Evolutionary conservation across 2,888 invertebrate genomes (phyloP), one percentile per base, ranked within the genome.

Genomic region (Chironomus tentans): DNA sequence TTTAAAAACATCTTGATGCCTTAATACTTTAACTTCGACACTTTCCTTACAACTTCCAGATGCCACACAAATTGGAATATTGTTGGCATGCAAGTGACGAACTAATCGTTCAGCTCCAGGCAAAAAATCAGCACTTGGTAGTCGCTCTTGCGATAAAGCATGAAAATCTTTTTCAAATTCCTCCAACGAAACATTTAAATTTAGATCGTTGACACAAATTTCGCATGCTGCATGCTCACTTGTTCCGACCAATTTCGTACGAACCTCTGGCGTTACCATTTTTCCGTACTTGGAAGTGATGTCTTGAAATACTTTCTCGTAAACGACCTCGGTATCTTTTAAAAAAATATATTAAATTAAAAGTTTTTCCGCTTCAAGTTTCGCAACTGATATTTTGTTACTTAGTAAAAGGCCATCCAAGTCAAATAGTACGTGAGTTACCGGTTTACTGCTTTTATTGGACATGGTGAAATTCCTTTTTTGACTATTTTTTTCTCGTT

Each of bases 21-120:
- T 84, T 1, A 86, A 85, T 1, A 89, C 87, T 85, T 94, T 94
- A 0, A 92, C 84, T 7, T 89, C 85, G 72, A 90, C 94, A 79
- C 91, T 91, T 22, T 90, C 86, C 48, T 86, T 85, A 71, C 91
- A 88, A 2, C 95, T 94, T 12, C 95, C 95, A 0, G 96, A 95
- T 4, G 96, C 97, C 74, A 97, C 85, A 0, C 94, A 93, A 70
- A 95, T 91, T 0, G 95, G 95, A n/a, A 96, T 87, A 70, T 90
- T 88, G 24, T 90, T 86, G 70, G 86, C 85, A 80, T 91, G 87
- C 10, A 97, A 85, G 82, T 97, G 95, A 48, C 87, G 85, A 15
- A 97, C 87, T 75, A 97, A 84, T 78, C 87, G 87, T 81, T 92
- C 91, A 12, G 92, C 95, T 77, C 95, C 94, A 93, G 82, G 68